Evolutionary conservation across 2,113 vertebrate species (phyloP).

Genomic region (Hepsetus odoe): DNA sequence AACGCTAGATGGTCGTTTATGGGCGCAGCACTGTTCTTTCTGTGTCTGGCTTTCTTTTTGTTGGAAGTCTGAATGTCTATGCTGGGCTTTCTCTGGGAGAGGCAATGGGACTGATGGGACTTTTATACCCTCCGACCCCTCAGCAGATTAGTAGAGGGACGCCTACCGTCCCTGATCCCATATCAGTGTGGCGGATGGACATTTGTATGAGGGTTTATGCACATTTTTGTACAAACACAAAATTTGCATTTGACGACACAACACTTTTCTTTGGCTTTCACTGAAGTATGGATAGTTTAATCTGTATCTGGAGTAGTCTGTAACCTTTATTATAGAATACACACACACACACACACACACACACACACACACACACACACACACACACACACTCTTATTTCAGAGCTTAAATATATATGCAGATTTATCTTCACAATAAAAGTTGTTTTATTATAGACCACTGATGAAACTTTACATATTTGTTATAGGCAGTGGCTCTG

Average conservation of each 20-base stretch:
- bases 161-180: constrained; percentile 61
- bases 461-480: too few relatives aligned
- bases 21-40: constrained; percentile 57
- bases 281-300: not conserved
- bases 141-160: constrained; percentile 77
- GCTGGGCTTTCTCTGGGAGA: constrained; percentile 64
- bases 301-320: not conserved
- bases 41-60: constrained; percentile 47
- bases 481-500: too few relatives aligned
- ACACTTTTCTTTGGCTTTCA: not conserved
- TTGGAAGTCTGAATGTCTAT: constrained; percentile 47
- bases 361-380: too few relatives aligned
- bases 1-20: not conserved
- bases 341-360: not conserved
- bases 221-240: not conserved
- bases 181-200: constrained; percentile 39
- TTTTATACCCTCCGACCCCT: constrained; percentile 75
- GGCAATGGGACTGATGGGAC: constrained; percentile 7
- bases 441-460: too few relatives aligned
- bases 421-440: too few relatives aligned
- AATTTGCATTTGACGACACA: not conserved
- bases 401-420: too few relatives aligned
- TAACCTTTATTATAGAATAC: not conserved
- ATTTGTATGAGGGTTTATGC: not conserved
- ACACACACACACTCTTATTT: too few relatives aligned